Percentiles rank a stretch among this genome's conserved stretches.
Conservation (phyloP, 2,797 vertebrate species). For the Tadarida brasiliensis region DNA sequence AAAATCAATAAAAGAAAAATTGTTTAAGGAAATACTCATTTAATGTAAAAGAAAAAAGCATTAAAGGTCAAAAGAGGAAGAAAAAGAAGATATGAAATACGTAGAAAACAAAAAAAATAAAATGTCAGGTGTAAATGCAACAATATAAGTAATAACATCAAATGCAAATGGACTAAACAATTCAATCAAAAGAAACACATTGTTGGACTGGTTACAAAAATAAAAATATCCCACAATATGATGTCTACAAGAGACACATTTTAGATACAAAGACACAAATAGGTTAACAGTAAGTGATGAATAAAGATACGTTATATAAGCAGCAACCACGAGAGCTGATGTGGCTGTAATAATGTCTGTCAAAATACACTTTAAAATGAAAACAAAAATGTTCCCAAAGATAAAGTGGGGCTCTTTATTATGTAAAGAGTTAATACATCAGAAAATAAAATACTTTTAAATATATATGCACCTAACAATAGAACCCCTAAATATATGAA, state of each 20-base stretch:
- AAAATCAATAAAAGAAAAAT: too few relatives aligned
- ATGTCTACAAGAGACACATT: not conserved
- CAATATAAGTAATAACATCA: not conserved
- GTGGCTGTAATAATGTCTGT: not conserved
- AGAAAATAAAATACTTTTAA: not conserved
- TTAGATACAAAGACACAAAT: not conserved
- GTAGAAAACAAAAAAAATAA: not conserved
- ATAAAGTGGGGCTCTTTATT: not conserved
- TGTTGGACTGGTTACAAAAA: not conserved
- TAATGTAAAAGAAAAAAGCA: not conserved
- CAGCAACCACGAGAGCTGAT: not conserved
- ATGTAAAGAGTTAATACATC: not conserved
- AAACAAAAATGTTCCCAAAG: not conserved
- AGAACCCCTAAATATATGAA: not conserved
- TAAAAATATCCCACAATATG: too few relatives aligned
- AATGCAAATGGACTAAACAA: not conserved
- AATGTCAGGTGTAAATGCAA: not conserved
- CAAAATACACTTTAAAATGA: not conserved
- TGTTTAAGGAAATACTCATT: not conserved
- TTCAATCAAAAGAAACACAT: not conserved
- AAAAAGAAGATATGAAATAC: not conserved
- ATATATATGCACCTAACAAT: not conserved
- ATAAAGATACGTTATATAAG: not conserved
- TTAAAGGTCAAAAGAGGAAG: not conserved
- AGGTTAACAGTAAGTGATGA: not conserved